Percentiles rank a stretch among this genome's conserved stretches.
phyloP scores from a whole-genome alignment of 2,113 vertebrate species.

The Paramormyrops kingsleyae region DNA sequence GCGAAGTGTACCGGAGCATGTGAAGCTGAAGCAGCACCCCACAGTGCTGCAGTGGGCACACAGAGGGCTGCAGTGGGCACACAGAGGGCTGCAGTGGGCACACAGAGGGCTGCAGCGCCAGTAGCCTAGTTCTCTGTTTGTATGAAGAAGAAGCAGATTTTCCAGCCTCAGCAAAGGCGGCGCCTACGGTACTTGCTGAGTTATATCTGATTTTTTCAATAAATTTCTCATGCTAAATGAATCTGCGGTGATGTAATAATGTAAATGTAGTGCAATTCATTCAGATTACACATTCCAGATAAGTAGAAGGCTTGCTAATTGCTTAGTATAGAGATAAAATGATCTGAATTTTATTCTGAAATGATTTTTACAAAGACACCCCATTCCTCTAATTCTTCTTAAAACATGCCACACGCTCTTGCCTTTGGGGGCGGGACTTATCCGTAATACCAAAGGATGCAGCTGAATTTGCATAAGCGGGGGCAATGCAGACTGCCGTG shows the following conservation, averaged over 20 bases:
- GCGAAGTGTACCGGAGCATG: neutral
- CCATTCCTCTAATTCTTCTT: neutral
- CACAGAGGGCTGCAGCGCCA: neutral
- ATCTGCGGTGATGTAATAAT: neutral
- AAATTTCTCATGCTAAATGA: neutral
- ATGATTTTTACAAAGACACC: neutral
- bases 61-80: neutral
- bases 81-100: too few relatives aligned
- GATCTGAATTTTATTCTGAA: neutral
- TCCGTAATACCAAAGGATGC: constrained; percentile 43
- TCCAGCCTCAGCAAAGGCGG: neutral
- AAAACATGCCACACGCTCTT: constrained; percentile 32
- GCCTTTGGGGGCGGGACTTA: constrained; percentile 42
- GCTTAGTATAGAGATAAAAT: neutral
- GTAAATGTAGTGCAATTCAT: neutral
- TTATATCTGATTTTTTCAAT: neutral
- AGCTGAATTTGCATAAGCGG: constrained; percentile 44
- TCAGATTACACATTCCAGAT: neutral
- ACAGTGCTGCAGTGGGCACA: neutral
- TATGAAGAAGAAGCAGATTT: neutral
- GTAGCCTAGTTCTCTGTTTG: neutral
- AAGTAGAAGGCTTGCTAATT: neutral
- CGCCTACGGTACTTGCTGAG: neutral
- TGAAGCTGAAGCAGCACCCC: neutral
- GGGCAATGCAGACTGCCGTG: constrained; percentile 28